Percentiles rank a stretch among this genome's conserved stretches.
Evolutionary conservation across 1,140 invertebrate genomes (phyloP).

Genomic region (Brachionus asplanchnoidis): DNA sequence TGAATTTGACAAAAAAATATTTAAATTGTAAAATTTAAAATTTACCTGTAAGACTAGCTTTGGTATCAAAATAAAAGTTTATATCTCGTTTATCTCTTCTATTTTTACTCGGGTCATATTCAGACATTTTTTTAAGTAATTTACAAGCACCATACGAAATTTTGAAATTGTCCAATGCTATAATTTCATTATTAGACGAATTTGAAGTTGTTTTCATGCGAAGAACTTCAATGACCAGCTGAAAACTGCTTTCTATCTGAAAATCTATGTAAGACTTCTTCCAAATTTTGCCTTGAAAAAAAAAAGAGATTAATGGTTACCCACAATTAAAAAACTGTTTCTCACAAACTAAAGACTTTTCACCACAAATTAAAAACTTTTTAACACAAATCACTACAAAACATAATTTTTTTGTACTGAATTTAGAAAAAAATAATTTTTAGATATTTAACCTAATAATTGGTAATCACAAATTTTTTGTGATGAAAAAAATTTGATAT

Average conservation of each 20-base stretch:
- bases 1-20: neutral
- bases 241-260: constrained; percentile 11
- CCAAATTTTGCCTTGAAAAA: neutral
- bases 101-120: neutral
- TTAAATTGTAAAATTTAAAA: neutral
- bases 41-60: neutral
- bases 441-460: no score
- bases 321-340: no score
- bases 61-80: neutral
- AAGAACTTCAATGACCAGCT: neutral
- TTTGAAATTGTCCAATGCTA: constrained; percentile 25
- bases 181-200: neutral
- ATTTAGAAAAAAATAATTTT: no score
- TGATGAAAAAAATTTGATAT: no score
- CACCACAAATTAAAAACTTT: no score
- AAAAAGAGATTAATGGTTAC: neutral
- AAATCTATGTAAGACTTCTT: constrained; percentile 27
- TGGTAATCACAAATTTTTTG: no score
- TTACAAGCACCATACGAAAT: neutral
- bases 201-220: neutral
- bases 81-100: neutral
- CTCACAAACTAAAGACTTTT: no score
- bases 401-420: no score
- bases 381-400: no score
- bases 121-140: neutral